These are phyloP conservation scores for Altica lythri DNA, from an alignment of 2,888 invertebrate species.

Conservation along the genomic window DNA sequence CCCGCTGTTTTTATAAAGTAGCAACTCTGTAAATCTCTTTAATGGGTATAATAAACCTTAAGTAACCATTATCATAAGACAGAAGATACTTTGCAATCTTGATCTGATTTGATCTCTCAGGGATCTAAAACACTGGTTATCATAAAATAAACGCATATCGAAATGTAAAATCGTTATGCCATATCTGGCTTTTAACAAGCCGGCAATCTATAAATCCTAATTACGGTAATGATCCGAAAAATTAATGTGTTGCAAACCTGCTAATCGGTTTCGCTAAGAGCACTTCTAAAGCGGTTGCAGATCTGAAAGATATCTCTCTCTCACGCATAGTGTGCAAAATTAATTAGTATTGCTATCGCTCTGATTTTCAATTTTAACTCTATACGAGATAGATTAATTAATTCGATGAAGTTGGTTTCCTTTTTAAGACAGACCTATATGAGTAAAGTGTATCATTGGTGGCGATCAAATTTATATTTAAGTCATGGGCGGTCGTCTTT, in stretches of 20 bases:
- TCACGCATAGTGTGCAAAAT: slow-evolving; percentile 22
- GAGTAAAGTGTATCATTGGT: not conserved
- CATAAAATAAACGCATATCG: slow-evolving; percentile 5
- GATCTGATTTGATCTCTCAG: slow-evolving; percentile 10
- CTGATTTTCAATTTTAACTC: slow-evolving; percentile 20
- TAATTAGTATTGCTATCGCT: slow-evolving; percentile 5
- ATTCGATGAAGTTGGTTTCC: slow-evolving; percentile 4
- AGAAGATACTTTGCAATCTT: slow-evolving; percentile 4
- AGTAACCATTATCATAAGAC: not conserved
- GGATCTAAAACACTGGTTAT: slow-evolving; percentile 7
- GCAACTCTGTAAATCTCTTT: too few relatives aligned
- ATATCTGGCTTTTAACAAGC: slow-evolving; percentile 15
- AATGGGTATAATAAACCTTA: too few relatives aligned
- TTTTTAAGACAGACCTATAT: too few relatives aligned
- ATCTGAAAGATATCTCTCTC: slow-evolving; percentile 12
- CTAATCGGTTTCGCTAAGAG: slow-evolving; percentile 7
- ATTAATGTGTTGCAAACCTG: slow-evolving; percentile 15
- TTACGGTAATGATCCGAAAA: slow-evolving; percentile 25
- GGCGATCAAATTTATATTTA: too few relatives aligned
- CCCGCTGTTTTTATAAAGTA: too few relatives aligned
- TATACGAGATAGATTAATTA: slow-evolving; percentile 12
- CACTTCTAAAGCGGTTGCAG: slow-evolving; percentile 5
- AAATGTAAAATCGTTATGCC: not conserved
- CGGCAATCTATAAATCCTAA: slow-evolving; percentile 16
- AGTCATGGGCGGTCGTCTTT: too few relatives aligned